Conservation (phyloP, 2,113 vertebrate genomes). For the Microcebus lehilahytsara region DNA sequence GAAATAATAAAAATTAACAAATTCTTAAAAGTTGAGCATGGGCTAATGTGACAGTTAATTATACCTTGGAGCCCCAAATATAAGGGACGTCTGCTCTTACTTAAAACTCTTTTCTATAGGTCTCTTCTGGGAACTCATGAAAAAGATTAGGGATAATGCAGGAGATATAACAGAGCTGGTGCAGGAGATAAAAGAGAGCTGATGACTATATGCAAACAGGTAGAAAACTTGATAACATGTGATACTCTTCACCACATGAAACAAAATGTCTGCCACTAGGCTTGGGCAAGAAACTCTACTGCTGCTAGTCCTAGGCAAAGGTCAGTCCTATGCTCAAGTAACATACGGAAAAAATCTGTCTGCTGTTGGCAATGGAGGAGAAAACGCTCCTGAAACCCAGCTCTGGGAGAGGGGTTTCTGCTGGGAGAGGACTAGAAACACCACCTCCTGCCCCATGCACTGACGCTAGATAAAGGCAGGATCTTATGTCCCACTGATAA, state of each 20-base stretch:
- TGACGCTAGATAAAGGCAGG: not conserved
- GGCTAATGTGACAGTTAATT: not conserved
- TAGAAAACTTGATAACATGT: too few relatives aligned
- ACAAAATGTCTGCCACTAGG: not conserved
- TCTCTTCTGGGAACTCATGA: not conserved
- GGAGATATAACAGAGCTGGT: not conserved
- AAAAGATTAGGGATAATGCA: not conserved
- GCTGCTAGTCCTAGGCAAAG: not conserved
- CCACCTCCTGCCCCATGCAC: not conserved
- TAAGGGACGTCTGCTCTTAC: not conserved
- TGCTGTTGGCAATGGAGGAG: not conserved
- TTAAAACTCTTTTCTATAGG: not conserved
- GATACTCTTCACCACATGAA: not conserved
- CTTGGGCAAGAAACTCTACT: not conserved
- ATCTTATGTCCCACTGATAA: not conserved
- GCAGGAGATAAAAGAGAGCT: not conserved
- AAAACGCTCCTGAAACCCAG: not conserved
- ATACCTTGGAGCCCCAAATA: not conserved
- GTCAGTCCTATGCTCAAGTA: not conserved
- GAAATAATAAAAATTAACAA: not conserved
- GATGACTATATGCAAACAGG: not conserved
- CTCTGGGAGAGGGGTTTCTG: not conserved
- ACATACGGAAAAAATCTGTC: not conserved
- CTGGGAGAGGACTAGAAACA: not conserved
- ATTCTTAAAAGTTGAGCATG: not conserved